Conservation (phyloP, 92 coral and sea anemone species). For the Epizoanthus scotinus region DNA sequence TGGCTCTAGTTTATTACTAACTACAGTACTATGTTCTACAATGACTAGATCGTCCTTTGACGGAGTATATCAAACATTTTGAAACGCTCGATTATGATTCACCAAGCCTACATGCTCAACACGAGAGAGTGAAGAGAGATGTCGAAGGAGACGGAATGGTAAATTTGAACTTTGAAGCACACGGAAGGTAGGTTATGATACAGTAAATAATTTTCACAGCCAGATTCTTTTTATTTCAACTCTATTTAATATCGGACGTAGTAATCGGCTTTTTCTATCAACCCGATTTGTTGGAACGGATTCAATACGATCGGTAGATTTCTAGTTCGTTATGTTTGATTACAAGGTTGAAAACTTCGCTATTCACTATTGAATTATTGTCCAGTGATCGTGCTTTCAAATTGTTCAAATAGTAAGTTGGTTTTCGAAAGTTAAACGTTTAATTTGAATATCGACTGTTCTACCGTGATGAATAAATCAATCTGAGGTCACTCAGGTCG, state of each 20-base stretch:
- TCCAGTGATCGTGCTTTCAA: too few species aligned
- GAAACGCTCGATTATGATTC: constrained; percentile 89
- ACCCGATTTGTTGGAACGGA: too few species aligned
- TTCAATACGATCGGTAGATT: too few species aligned
- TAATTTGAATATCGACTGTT: too few species aligned
- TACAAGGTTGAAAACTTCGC: too few species aligned
- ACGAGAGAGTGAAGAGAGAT: constrained; percentile 79
- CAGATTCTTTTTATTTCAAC: not conserved
- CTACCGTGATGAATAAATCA: too few species aligned
- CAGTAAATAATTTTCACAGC: not conserved
- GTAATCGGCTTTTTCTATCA: too few species aligned
- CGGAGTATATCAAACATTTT: constrained; percentile 80
- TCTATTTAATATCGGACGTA: not conserved
- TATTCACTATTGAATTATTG: too few species aligned
- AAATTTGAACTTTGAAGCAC: constrained; percentile 74
- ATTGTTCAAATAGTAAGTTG: too few species aligned
- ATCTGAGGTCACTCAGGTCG: too few species aligned
- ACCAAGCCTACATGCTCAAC: constrained; percentile 54
- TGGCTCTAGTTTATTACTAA: not conserved
- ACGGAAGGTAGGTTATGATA: constrained; percentile 66
- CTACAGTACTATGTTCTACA: constrained; percentile 8
- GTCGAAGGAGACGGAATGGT: constrained; percentile 55
- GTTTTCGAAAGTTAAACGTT: too few species aligned
- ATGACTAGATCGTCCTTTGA: constrained; percentile 76
- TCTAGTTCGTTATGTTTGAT: too few species aligned